phyloP scores from a whole-genome alignment of 2,888 invertebrate genomes.

The Scaeva pyrastri region DNA sequence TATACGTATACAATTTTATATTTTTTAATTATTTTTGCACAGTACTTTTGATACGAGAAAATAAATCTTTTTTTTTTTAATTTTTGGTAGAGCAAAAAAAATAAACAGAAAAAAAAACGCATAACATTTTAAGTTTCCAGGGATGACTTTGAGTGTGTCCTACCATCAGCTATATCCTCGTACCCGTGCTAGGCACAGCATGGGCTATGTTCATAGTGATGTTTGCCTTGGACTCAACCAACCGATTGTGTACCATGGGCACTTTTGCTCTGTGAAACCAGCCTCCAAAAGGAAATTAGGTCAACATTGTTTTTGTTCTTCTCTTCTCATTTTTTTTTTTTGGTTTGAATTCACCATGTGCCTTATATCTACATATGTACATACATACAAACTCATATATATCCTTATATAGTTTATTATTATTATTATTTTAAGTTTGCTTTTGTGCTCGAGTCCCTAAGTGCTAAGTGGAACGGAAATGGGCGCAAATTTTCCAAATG shows the following conservation, averaged over 20 bases:
- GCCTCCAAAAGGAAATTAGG: slow-evolving; percentile 54
- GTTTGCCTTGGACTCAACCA: slow-evolving; percentile 58
- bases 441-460: slow-evolving; percentile 29
- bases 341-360: not conserved
- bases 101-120: not conserved
- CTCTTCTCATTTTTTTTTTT: not conserved
- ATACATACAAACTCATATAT: too few relatives aligned
- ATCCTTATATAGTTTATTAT: not conserved
- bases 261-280: slow-evolving; percentile 23
- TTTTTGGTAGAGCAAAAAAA: not conserved
- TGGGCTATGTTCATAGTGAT: slow-evolving; percentile 16
- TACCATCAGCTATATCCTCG: not conserved
- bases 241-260: slow-evolving; percentile 52
- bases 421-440: slow-evolving; percentile 18
- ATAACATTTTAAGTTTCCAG: slow-evolving; percentile 29
- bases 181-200: not conserved
- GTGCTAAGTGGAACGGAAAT: slow-evolving; percentile 60
- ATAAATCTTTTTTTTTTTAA: not conserved
- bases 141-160: slow-evolving; percentile 32
- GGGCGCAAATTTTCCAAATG: slow-evolving; percentile 47
- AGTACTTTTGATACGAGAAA: not conserved
- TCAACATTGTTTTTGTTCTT: slow-evolving; percentile 46
- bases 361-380: not conserved
- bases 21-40: slow-evolving; percentile 9
- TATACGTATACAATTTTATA: not conserved